A percentile compares a stretch with the other conserved stretches of the same genome.
These are phyloP conservation scores for Melanargia galathea DNA, from an alignment of 2,888 invertebrate genomes.

Conservation along the genomic window DNA sequence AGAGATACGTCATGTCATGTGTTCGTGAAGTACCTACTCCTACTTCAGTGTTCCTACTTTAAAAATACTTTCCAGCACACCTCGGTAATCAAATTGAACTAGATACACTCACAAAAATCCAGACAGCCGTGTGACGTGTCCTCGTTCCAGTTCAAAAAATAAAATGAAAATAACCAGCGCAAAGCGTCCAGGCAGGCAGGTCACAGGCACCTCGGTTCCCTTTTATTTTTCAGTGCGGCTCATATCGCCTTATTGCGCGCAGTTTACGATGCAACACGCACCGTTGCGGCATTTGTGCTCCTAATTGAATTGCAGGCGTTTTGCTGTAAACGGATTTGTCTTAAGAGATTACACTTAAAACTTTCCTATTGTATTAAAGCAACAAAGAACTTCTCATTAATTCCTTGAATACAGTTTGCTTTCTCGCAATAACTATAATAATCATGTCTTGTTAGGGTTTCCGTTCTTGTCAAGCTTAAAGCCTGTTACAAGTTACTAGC, in stretches of 20 bases:
- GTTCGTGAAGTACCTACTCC: too few species aligned
- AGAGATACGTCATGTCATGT: too few species aligned
- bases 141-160: conserved; percentile 37
- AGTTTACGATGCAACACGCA: conserved; percentile 75
- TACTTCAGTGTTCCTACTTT: too few species aligned
- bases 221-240: conserved; percentile 60
- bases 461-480: too few species aligned
- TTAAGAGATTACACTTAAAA: neutral
- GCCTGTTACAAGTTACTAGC: too few species aligned
- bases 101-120: conserved; percentile 20
- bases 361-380: too few species aligned
- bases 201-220: conserved; percentile 51
- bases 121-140: conserved; percentile 29
- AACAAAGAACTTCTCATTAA: too few species aligned
- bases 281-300: conserved; percentile 69
- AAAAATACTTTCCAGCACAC: neutral
- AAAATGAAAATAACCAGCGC: conserved; percentile 44
- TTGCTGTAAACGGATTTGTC: conserved; percentile 43
- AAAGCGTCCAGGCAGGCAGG: conserved; percentile 58
- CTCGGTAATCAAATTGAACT: conserved; percentile 4
- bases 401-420: too few species aligned
- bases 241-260: conserved; percentile 70
- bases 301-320: conserved; percentile 77
- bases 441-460: too few species aligned
- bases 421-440: too few species aligned